phyloP scores from a whole-genome alignment of 2,888 invertebrate species.

The Digitonthophagus gazella region DNA sequence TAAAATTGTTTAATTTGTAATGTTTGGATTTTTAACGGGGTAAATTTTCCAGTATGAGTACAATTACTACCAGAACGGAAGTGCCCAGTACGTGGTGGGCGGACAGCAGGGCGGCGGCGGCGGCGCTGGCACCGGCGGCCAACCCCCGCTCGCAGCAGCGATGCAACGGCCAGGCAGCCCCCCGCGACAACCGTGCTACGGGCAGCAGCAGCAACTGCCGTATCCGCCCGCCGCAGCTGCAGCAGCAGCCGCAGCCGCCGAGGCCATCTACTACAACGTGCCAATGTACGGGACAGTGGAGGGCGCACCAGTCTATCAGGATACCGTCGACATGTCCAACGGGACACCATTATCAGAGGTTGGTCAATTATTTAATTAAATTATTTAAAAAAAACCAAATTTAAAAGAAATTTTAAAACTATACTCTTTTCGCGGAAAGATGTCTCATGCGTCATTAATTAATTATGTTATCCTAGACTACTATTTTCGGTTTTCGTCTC shows the following conservation, averaged over 20 bases:
- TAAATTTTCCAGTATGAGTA: constrained; percentile 44
- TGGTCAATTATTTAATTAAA: no score
- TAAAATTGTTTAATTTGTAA: not conserved
- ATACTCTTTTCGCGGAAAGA: no score
- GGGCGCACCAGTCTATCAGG: constrained; percentile 38
- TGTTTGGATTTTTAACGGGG: constrained; percentile 8
- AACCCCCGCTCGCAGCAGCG: constrained; percentile 34
- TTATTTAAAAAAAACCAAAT: no score
- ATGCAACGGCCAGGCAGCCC: constrained; percentile 40
- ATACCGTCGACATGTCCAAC: constrained; percentile 42
- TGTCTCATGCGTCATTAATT: no score
- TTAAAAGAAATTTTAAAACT: no score
- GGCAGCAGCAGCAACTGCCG: constrained; percentile 37
- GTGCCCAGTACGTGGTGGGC: constrained; percentile 41
- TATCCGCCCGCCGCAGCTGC: constrained; percentile 34
- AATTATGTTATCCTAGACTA: no score
- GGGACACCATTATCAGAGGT: constrained; percentile 39
- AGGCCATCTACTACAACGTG: constrained; percentile 43
- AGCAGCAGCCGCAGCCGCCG: constrained; percentile 29
- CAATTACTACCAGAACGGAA: constrained; percentile 46
- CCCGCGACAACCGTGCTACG: constrained; percentile 39
- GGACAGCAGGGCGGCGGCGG: constrained; percentile 30
- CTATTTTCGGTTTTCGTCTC: no score
- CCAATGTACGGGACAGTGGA: constrained; percentile 44
- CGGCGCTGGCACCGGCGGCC: constrained; percentile 33